These are phyloP conservation scores for Micrasema minimum DNA, from an alignment of 1,140 invertebrate genomes.

Conservation along the genomic window DNA sequence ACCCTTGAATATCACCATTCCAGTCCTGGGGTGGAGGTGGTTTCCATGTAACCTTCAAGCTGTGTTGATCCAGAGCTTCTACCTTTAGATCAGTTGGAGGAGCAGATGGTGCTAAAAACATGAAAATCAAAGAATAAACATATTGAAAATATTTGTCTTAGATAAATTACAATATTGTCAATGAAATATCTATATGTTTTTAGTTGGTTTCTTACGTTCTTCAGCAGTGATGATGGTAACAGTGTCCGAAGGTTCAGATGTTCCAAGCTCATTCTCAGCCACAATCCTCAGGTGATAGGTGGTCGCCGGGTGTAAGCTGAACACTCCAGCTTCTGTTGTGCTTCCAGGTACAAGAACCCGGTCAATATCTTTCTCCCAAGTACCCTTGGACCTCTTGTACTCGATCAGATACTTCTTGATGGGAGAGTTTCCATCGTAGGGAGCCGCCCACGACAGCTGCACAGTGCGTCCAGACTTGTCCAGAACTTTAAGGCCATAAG, in stretches of 20 bases:
- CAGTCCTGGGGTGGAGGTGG: slow-evolving; percentile 88
- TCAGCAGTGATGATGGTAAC: slow-evolving; percentile 95
- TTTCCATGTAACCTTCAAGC: slow-evolving; percentile 93
- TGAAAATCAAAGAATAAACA: slow-evolving; percentile 25
- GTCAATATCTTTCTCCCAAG: slow-evolving; percentile 85
- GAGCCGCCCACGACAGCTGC: slow-evolving; percentile 91
- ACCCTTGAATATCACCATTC: slow-evolving; percentile 92
- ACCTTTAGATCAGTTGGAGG: slow-evolving; percentile 86
- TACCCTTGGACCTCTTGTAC: slow-evolving; percentile 90
- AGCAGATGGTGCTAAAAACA: slow-evolving; percentile 76
- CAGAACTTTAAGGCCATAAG: slow-evolving; percentile 88
- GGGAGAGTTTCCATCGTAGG: slow-evolving; percentile 95
- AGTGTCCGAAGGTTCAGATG: slow-evolving; percentile 89
- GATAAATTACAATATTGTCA: slow-evolving; percentile 4
- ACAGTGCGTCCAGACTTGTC: slow-evolving; percentile 92
- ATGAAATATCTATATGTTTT: no score
- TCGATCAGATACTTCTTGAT: slow-evolving; percentile 93
- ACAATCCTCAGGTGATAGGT: slow-evolving; percentile 93
- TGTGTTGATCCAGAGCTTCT: slow-evolving; percentile 91
- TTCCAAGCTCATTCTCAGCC: slow-evolving; percentile 94
- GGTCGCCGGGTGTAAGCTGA: slow-evolving; percentile 89
- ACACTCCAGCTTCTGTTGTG: slow-evolving; percentile 87
- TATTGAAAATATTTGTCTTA: background rate
- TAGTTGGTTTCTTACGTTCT: slow-evolving; percentile 76
- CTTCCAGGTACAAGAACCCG: slow-evolving; percentile 86